These are phyloP conservation scores for Apotomis capreana DNA, from an alignment of 2,888 invertebrate species.

Conservation along the genomic window DNA sequence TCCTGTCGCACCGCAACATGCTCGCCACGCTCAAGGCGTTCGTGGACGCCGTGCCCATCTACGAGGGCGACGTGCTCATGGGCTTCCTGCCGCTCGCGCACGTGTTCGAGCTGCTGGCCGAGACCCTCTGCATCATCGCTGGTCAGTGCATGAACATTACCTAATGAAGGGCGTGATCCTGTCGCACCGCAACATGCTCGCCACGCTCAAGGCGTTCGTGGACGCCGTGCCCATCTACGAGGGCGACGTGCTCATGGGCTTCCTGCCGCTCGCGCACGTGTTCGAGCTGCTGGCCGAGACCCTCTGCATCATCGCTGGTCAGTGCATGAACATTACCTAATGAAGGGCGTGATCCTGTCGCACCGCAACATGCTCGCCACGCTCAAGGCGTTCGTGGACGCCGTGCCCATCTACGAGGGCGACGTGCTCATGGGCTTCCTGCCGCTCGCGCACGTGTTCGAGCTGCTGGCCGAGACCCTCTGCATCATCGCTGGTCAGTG, in stretches of 20 bases:
- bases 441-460: conserved; percentile 98
- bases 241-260: conserved; percentile 95
- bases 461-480: conserved; percentile 95
- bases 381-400: conserved; percentile 91
- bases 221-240: conserved; percentile 88
- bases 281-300: conserved; percentile 97
- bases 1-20: conserved; percentile 92
- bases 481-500: conserved; percentile 92
- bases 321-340: no score
- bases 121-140: conserved; percentile 90
- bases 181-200: conserved; percentile 91
- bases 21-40: conserved; percentile 91
- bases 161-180: conserved; percentile 94
- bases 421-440: conserved; percentile 97
- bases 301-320: conserved; percentile 91
- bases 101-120: conserved; percentile 97
- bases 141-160: no score
- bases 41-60: conserved; percentile 89
- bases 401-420: conserved; percentile 86
- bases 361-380: conserved; percentile 93
- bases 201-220: conserved; percentile 91
- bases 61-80: conserved; percentile 91
- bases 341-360: conserved; percentile 93
- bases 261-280: conserved; percentile 98
- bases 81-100: conserved; percentile 98